phyloP scores from a whole-genome alignment of 2,113 vertebrate genomes.

The Tragelaphus strepsiceros region DNA sequence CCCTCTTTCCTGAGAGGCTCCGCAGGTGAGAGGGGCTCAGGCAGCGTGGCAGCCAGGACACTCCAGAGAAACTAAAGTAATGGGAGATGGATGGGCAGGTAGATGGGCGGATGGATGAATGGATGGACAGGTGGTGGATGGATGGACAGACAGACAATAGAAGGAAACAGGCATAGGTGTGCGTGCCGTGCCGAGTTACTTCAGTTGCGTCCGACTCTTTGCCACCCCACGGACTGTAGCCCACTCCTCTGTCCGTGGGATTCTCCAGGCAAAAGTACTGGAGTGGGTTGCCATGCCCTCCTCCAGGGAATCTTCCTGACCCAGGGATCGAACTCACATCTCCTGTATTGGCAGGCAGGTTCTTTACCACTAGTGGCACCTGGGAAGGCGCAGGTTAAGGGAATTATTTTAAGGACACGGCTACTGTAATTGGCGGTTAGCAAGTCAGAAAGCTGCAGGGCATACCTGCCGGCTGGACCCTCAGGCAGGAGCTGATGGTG shows the following conservation, averaged over 20 bases:
- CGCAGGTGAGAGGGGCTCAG: accelerated
- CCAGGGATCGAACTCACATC: background rate
- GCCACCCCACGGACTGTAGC: background rate
- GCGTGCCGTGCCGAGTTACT: background rate
- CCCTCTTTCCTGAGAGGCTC: background rate
- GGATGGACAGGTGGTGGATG: background rate
- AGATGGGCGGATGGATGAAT: accelerated
- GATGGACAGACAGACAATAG: background rate
- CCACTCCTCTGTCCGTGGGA: background rate
- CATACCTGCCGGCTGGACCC: background rate
- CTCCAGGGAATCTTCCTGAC: background rate
- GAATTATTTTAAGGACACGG: background rate
- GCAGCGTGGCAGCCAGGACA: background rate
- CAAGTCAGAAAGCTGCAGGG: background rate
- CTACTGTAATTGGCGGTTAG: background rate
- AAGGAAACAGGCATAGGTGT: background rate
- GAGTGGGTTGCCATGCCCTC: background rate
- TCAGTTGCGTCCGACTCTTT: background rate
- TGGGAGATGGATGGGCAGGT: background rate
- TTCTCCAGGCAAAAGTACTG: background rate
- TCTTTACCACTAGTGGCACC: background rate
- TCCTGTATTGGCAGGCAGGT: background rate
- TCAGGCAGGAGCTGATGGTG: background rate
- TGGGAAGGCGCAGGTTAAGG: background rate
- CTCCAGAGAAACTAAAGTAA: background rate